Base-by-base conservation (phyloP, 2,888 invertebrate species). In the Polymixis lichenea region DNA sequence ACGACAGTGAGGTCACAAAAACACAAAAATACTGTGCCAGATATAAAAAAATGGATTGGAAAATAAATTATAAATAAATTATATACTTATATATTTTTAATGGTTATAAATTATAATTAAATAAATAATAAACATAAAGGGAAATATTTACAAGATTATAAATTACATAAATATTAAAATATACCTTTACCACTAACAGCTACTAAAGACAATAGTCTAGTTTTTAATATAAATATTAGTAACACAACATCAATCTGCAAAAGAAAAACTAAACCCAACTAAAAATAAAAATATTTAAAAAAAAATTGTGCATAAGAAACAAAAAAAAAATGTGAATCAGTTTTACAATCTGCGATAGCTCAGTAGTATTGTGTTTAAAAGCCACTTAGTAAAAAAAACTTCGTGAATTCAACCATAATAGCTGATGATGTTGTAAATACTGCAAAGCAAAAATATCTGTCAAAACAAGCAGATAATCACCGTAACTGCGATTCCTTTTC, bases 1-100 rank as follows among this genome's bases (percentile, higher is more conserved):
- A 83, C 86, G 0, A 58, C 25, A 56, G 62, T 70, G 58, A 56
- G 22, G 28, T 53, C 19, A 55, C 70, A 76, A 72, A 56, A 75
- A 80, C 69, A 58, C 56, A 25, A 64, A 73, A 82, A 51, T 77
- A 86, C 73, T 77, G 83, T 83, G 83, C 83, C 51, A 49, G 11
- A 61, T n/a, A 56, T 46, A 70, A 51, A 22, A 76, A 46, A 77
- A 74, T 58, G 46, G 22, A 61, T 64, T 53, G 22, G 25, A 22
- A 25, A 51, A 61, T 49, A 82, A n/a, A n/a, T n/a, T n/a, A n/a
- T n/a, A n/a, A n/a, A n/a, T n/a, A n/a, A 32, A 65, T 53, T 32
- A 65, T 38, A 62, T 22, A 51, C 15, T 8, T 68, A n/a, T 49
- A 46, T 25, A 32, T 43, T 28, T 43, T 22, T 55, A 64, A 11